Percentiles rank a stretch among this genome's conserved stretches.
Evolutionary conservation across 2,797 vertebrate genomes (phyloP).

Genomic region (Xiphophorus birchmanni): DNA sequence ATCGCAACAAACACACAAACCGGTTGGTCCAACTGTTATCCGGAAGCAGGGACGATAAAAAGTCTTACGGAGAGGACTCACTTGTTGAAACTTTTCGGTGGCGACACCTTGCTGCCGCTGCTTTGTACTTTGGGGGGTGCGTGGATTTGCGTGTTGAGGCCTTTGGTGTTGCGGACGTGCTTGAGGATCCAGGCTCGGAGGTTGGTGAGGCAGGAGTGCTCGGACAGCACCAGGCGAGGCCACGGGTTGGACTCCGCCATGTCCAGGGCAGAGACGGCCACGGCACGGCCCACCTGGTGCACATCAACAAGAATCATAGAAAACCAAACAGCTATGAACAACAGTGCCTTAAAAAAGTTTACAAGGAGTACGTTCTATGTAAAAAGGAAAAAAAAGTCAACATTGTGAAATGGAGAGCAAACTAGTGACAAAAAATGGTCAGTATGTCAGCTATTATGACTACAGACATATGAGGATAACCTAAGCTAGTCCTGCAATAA

Average conservation of each 20-base stretch:
- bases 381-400: not conserved
- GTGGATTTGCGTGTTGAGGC: conserved; percentile 61
- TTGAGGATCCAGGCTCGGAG: conserved; percentile 94
- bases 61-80: conserved; percentile 66
- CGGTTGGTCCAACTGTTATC: not conserved
- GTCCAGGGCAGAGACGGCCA: conserved; percentile 92
- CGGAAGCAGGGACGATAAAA: not conserved
- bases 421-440: not conserved
- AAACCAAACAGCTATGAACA: not conserved
- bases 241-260: conserved; percentile 95
- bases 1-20: not conserved
- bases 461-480: too few relatives aligned
- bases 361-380: not conserved
- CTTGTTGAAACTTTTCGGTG: conserved; percentile 84
- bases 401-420: not conserved
- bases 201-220: conserved; percentile 91
- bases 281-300: conserved; percentile 89
- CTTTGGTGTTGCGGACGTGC: conserved; percentile 89
- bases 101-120: conserved; percentile 71
- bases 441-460: not conserved
- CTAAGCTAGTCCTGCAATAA: too few relatives aligned
- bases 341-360: not conserved
- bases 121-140: conserved; percentile 66
- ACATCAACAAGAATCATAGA: conserved; percentile 1
- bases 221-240: conserved; percentile 92